phyloP scores from a whole-genome alignment of 1,140 invertebrate species.

The Tetragnatha versicolor region DNA sequence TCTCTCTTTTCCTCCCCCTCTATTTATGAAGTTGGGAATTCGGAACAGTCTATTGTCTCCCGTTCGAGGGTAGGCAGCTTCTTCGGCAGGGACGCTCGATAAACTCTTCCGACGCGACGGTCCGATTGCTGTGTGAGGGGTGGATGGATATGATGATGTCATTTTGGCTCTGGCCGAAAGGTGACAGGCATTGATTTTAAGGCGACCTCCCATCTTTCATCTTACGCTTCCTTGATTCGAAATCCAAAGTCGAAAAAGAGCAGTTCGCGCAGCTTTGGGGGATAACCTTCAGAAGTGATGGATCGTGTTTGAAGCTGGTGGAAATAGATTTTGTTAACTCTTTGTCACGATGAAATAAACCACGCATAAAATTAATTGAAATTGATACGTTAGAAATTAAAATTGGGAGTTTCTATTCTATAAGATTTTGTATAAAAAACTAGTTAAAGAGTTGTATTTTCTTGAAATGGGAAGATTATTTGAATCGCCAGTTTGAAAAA shows the following conservation, averaged over 20 bases:
- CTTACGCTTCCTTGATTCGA: neutral
- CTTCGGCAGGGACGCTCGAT: conserved; percentile 28
- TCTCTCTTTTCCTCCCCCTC: conserved; percentile 13
- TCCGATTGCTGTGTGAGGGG: conserved; percentile 1
- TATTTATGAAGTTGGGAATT: conserved; percentile 20
- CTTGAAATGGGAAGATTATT: no score
- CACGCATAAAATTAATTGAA: no score
- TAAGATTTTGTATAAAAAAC: no score
- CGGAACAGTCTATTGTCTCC: conserved; percentile 8
- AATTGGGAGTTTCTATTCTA: no score
- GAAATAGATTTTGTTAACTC: no score
- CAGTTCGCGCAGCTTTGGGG: neutral
- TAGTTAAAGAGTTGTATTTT: no score
- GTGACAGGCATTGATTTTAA: conserved; percentile 43
- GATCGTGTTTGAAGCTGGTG: neutral
- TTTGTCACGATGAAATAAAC: no score
- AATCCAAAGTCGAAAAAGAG: neutral
- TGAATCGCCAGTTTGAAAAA: no score
- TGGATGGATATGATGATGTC: neutral
- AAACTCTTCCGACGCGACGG: conserved; percentile 34
- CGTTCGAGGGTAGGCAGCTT: neutral
- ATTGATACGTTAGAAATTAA: no score
- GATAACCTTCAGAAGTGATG: no score
- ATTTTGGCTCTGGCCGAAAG: conserved; percentile 13
- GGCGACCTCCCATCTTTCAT: conserved; percentile 5